Evolutionary conservation across 2,113 vertebrate species (phyloP), one percentile per base, ranked within the genome.

Genomic region (Oceanodroma tethys): DNA sequence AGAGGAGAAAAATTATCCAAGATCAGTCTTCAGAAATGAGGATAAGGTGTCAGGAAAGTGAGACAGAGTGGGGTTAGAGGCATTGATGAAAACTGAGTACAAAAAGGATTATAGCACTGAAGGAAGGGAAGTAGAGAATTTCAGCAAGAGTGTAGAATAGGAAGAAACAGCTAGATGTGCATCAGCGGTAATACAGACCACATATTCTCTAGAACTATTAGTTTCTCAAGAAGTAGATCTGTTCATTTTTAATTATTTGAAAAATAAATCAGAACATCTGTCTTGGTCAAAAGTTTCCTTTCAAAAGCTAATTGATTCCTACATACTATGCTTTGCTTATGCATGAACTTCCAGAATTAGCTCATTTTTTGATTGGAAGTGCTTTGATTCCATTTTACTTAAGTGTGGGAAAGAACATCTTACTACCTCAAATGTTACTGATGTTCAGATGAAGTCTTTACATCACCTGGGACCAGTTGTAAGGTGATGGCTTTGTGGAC

Each of bases 401-500:
- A 92, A 59, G 62, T 80, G 34, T 34, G 20, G 45, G 71, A 86
- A 73, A 78, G 70, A 89, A 80, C 23, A 74, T 95, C 75, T 88
- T 95, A 83, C 48, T 96, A 40, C 45, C 38, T 93, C 72, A 73
- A 93, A 56, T 74, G 23, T 45, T 92, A 52, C 45, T 73, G 60
- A 58, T 90, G 40, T 88, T 80, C 73, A 82, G 19, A 74, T 72
- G 45, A 97, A 81, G 14, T 71, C 66, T 71, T 85, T 93, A 12
- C 14, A 48, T 88, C 22, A 59, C 38, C 13, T 73, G 27, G 26
- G 16, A 66, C 30, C 2, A 53, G 9, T 9, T 67, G 18, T 55
- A 72, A 68, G 32, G 43, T 68, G 71, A 83, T 43, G 50, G 48
- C 79, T 97, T 97, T 93, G 91, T 92, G 71, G 63, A 76, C 55